Percentiles rank a stretch among this genome's conserved stretches.
These are phyloP conservation scores for Propithecus coquereli DNA, from an alignment of 2,113 vertebrate species.

Conservation along the genomic window DNA sequence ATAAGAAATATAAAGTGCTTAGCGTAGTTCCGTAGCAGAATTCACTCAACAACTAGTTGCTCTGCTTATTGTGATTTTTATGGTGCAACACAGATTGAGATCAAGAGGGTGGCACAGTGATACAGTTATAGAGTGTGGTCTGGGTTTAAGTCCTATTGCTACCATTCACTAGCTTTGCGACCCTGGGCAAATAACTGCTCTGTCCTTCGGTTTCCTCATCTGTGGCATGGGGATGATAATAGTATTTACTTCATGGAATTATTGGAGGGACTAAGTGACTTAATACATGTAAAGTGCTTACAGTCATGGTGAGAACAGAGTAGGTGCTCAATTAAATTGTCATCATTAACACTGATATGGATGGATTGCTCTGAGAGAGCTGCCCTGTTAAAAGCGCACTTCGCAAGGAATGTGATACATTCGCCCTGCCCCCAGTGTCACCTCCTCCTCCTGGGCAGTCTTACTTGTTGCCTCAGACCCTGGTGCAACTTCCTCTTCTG, in stretches of 20 bases:
- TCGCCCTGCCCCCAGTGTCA: neutral
- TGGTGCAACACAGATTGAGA: neutral
- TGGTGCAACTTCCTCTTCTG: slow-evolving; percentile 34
- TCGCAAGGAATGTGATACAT: neutral
- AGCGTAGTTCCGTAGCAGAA: neutral
- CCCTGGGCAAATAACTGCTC: neutral
- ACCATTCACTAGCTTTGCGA: neutral
- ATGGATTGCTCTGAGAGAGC: neutral
- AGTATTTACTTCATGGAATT: neutral
- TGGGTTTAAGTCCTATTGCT: neutral
- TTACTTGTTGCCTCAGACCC: neutral
- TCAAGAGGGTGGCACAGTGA: neutral
- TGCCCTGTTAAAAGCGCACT: neutral
- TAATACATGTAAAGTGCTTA: neutral
- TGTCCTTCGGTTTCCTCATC: neutral
- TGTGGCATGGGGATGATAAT: neutral
- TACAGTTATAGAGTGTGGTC: neutral
- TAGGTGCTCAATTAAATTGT: neutral
- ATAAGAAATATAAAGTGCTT: neutral
- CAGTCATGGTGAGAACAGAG: neutral
- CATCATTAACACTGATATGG: neutral
- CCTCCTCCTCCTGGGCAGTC: neutral
- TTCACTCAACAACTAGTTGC: neutral
- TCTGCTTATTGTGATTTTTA: neutral
- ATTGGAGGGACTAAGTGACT: slow-evolving; percentile 3